phyloP scores from a whole-genome alignment of 2,113 vertebrate genomes.

The Carassius gibelio region DNA sequence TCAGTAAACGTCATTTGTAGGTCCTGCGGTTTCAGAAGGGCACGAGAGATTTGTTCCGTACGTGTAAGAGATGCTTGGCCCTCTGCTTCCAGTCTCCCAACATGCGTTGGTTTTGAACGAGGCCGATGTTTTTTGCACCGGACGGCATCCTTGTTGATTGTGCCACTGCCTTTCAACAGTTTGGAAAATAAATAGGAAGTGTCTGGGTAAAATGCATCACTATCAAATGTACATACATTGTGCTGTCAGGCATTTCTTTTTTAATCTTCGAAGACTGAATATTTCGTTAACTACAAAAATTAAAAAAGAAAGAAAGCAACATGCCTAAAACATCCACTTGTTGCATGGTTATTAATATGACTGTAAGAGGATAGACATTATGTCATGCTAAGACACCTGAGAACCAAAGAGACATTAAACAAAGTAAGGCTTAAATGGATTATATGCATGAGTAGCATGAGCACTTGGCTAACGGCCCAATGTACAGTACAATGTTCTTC shows the following conservation, averaged over 20 bases:
- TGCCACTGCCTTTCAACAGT: slow-evolving; percentile 17
- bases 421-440: slow-evolving; percentile 50
- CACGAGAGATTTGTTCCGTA: slow-evolving; percentile 41
- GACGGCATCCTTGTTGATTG: background rate
- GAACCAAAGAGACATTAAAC: slow-evolving; percentile 65
- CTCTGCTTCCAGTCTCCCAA: slow-evolving; percentile 18
- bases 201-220: slow-evolving; percentile 55
- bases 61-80: slow-evolving; percentile 41
- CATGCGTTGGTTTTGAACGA: slow-evolving; percentile 19
- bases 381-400: slow-evolving; percentile 70
- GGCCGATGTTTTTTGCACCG: background rate
- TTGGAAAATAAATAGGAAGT: slow-evolving; percentile 70
- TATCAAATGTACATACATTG: slow-evolving; percentile 68
- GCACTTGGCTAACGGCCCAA: background rate
- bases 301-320: slow-evolving; percentile 52
- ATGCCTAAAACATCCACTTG: slow-evolving; percentile 62
- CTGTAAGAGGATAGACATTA: slow-evolving; percentile 40
- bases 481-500: slow-evolving; percentile 18
- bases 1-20: slow-evolving; percentile 48
- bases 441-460: slow-evolving; percentile 50
- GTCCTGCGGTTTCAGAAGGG: slow-evolving; percentile 33
- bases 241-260: slow-evolving; percentile 64
- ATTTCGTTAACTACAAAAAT: slow-evolving; percentile 52
- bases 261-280: slow-evolving; percentile 34
- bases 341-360: slow-evolving; percentile 24